Base-by-base conservation (phyloP, 2,797 vertebrate species). In the Coregonus suidteri region DNA sequence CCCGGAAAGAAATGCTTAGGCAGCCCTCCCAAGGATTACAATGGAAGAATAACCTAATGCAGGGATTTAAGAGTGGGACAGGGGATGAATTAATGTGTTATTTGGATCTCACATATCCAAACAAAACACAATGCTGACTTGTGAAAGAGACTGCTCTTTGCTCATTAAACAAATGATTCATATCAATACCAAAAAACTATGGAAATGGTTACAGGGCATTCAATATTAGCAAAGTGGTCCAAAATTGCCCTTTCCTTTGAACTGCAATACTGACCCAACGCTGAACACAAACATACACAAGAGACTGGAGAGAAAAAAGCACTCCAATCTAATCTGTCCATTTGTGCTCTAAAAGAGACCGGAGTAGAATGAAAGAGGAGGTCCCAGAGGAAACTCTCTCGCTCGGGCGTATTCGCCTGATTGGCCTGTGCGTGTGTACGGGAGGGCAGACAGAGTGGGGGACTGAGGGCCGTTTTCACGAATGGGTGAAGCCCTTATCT, bases 401-500 rank as follows among this genome's bases (percentile, higher is more conserved):
- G 3, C 73, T 56, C 64, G 78, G 79, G 76, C 0, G 0, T 62
- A 9, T 7, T 66, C 74, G 77, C 51, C 47, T 79, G 20, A 67
- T 67, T 11, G 41, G 41, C 41, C 2, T 13, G 41, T 13, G 41
- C 41, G 6, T 41, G 37, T 41, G 37, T 41, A 47, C 2, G 41
- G 9, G 56, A 75, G 51, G n/a, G 34, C 73, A 74, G 3, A 6
- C 71, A 70, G 79, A 73, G 77, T 56, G 73, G 77, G 25, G 66
- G 3, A 47, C 51, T 78, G 74, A 75, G 75, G 82, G 81, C 75
- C 62, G 64, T 89, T 91, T 93, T 90, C 78, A 91, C 56, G 70
- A 86, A 82, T 59, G 81, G 85, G 74, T 87, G 83, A 89, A 90
- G 81, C 78, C 66, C 68, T 92, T 89, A 94, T 91, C 87, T 86